A percentile compares a stretch with the other conserved stretches of the same genome.
Evolutionary conservation across 2,888 invertebrate species (phyloP).

Genomic region (Acleris laterana): DNA sequence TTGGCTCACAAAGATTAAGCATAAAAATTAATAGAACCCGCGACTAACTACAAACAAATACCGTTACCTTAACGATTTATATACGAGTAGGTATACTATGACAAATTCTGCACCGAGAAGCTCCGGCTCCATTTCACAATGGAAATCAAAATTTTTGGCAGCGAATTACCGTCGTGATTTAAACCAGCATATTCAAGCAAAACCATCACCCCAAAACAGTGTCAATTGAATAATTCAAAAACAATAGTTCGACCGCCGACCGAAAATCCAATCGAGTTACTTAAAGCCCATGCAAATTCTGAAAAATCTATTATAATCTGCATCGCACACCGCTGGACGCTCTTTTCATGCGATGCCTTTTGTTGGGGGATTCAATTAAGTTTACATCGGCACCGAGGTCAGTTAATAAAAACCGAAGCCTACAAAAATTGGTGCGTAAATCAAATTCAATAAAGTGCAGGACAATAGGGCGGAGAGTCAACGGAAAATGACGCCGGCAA

Average conservation of each 20-base stretch:
- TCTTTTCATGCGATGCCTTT: constrained; percentile 82
- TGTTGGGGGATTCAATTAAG: constrained; percentile 83
- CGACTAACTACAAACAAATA: too few relatives aligned
- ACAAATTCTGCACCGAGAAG: too few relatives aligned
- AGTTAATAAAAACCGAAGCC: constrained; percentile 83
- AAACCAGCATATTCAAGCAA: too few relatives aligned
- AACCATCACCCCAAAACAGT: neutral
- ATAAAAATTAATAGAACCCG: too few relatives aligned
- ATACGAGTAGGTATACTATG: too few relatives aligned
- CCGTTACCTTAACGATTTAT: too few relatives aligned
- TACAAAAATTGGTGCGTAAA: constrained; percentile 82
- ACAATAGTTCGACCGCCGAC: constrained; percentile 68
- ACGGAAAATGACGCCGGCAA: constrained; percentile 68
- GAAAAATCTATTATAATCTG: constrained; percentile 82
- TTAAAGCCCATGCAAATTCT: constrained; percentile 79
- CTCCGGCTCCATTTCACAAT: too few relatives aligned
- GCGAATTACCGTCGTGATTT: too few relatives aligned
- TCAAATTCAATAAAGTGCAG: constrained; percentile 82
- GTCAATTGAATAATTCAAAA: constrained; percentile 44
- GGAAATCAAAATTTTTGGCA: too few relatives aligned
- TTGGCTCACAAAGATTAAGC: too few relatives aligned
- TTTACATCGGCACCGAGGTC: constrained; percentile 83
- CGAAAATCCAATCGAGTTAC: constrained; percentile 75
- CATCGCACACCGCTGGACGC: constrained; percentile 81
- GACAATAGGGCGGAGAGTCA: constrained; percentile 68